Evolutionary conservation across 2,797 vertebrate genomes (phyloP), one percentile per base, ranked within the genome.

Genomic region (Numenius phaeopus): DNA sequence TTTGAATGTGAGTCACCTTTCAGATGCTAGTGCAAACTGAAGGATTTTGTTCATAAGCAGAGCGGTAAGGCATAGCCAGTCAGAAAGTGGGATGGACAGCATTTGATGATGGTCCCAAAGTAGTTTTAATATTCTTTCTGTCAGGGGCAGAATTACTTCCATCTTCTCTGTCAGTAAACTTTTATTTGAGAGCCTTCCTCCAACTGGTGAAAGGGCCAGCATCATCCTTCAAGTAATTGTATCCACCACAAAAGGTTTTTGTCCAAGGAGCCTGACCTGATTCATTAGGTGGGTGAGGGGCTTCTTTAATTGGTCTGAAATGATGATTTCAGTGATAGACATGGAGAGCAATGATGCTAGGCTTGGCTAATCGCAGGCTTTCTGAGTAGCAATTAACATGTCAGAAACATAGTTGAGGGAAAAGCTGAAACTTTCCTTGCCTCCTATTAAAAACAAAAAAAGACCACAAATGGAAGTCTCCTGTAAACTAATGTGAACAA

Each of bases 301-400:
- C 76, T 86, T 81, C 89, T 95, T 94, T 94, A 86, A 79, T 88
- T 92, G 76, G 52, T 72, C 69, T 87, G 87, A 81, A 92, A 91
- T 71, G 42, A 94, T 81, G 42, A 66, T 76, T 92, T 87, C 0
- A 14, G 69, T 95, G 94, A 96, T 79, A 88, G 94, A 91, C 66
- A 7, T n/a, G 49, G 62, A 79, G 47, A 91, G 65, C 76, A 84
- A 34, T 32, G 82, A 80, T 89, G 78, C 82, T 94, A 90, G 86
- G 67, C 89, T 92, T 75, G 90, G 47, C 80, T 94, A 89, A 93
- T 94, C 94, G 50, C 47, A 83, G 84, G 57, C 57, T 96, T 91
- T 96, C 87, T 90, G 79, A 82, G 80, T 46, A 84, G 93, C 83
- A 94, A 75, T 97, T 97, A 94, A 86, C 86, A 80, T 93, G 91